These are phyloP conservation scores for Heterotilapia buettikoferi DNA, from an alignment of 2,113 vertebrate genomes.

Conservation along the genomic window DNA sequence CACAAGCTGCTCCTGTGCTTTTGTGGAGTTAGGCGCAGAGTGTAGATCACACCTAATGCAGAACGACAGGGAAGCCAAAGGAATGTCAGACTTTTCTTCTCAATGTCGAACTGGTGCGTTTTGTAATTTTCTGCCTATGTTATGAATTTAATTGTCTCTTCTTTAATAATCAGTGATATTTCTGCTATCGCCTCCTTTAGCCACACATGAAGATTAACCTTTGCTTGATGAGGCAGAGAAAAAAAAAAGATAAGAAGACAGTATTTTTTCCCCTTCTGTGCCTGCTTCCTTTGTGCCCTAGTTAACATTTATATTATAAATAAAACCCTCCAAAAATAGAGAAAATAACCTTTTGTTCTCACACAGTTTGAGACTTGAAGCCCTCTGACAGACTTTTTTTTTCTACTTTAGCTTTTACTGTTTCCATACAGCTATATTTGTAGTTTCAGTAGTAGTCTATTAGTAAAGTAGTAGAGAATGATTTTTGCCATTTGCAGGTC, in stretches of 20 bases:
- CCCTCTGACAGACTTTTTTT: slow-evolving; percentile 16
- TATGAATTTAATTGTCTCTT: slow-evolving; percentile 17
- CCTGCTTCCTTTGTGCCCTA: not conserved
- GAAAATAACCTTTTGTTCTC: slow-evolving; percentile 29
- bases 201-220: slow-evolving; percentile 42
- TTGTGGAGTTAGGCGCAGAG: slow-evolving; percentile 14
- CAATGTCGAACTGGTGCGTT: not conserved
- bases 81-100: not conserved
- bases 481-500: not conserved
- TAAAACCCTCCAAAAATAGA: slow-evolving; percentile 42
- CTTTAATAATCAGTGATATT: slow-evolving; percentile 8
- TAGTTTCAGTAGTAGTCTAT: not conserved
- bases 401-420: not conserved
- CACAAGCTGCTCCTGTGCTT: slow-evolving; percentile 17
- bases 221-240: not conserved
- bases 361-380: slow-evolving; percentile 18
- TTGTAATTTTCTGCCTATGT: not conserved
- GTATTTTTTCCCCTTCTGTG: not conserved
- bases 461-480: not conserved
- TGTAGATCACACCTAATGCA: slow-evolving; percentile 17
- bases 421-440: not conserved
- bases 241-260: not conserved
- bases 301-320: slow-evolving; percentile 40
- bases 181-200: slow-evolving; percentile 4
- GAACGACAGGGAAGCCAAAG: slow-evolving; percentile 23